Conservation (phyloP, 2,113 vertebrate species). For the Puffinus mauretanicus region DNA sequence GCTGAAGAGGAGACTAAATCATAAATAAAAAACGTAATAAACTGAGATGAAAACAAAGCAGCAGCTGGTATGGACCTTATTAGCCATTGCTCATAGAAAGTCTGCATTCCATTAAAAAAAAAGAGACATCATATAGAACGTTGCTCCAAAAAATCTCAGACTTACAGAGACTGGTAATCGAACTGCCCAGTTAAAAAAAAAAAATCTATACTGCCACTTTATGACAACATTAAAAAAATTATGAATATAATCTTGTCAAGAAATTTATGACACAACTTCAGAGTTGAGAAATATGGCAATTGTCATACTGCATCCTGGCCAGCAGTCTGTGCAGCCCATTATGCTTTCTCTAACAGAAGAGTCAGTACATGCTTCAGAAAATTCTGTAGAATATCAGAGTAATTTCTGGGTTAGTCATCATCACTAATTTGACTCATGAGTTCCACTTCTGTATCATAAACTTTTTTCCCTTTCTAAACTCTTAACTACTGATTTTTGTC, state of each 20-base stretch:
- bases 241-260: neutral
- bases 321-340: neutral
- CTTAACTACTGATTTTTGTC: neutral
- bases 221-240: neutral
- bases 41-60: neutral
- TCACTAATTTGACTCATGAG: neutral
- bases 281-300: neutral
- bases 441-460: neutral
- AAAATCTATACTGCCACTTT: neutral
- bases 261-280: neutral
- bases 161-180: neutral
- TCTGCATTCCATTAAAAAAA: neutral
- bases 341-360: neutral
- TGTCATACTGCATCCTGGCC: neutral
- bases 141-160: neutral
- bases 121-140: neutral
- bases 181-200: neutral
- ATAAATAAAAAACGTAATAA: neutral
- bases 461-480: neutral
- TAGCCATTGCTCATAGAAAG: neutral
- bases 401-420: neutral
- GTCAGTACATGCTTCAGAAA: neutral
- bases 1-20: neutral
- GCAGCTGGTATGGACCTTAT: neutral
- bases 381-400: neutral